Evolutionary conservation across 2,888 invertebrate genomes (phyloP), one percentile per base, ranked within the genome.

Genomic region (Amiota minor): DNA sequence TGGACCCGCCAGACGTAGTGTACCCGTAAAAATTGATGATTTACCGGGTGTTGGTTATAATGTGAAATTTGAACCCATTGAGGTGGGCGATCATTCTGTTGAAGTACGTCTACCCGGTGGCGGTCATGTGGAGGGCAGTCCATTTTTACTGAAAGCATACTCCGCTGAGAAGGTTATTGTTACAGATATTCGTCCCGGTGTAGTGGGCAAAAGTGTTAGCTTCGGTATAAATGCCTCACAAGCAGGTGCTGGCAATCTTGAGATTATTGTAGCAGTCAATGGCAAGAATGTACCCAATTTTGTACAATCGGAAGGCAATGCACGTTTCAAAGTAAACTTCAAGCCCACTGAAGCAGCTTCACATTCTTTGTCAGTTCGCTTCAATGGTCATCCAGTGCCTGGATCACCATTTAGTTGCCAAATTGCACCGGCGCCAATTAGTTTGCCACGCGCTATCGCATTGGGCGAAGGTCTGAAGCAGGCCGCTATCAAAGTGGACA

Each of bases 241-340:
- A 87, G 94, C 94, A 20, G 97, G 98, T 76, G 98, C 98, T 68
- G 98, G 98, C 35, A 98, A 98, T 90, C 91, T 98, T 87, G 98
- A 99, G 91, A 98, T 99, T 72, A 98, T 98, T 76, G 98, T 99
- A 0, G 97, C 98, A 0, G 98, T 98, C 1, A 97, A 95, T 85
- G 97, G 97, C 14, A 94, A 97, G 86, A 99, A 99, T 90, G 98
- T 99, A 16, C 98, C 98, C 11, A 99, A 99, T 91, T 98, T 97
- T 89, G 98, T 99, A 1, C 97, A 98, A 87, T 96, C 97, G 61
- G 98, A 98, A 91, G 98, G 98, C 56, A 98, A 98, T 89, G 98
- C 98, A 0, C 94, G 97, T 82, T 99, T 99, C 87, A 94, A 94
- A 90, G 94, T 94, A 0, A 98, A 98, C 90, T 99, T 99, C 91